Conservation (phyloP, 2,797 vertebrate species). For the Sus cebifrons region DNA sequence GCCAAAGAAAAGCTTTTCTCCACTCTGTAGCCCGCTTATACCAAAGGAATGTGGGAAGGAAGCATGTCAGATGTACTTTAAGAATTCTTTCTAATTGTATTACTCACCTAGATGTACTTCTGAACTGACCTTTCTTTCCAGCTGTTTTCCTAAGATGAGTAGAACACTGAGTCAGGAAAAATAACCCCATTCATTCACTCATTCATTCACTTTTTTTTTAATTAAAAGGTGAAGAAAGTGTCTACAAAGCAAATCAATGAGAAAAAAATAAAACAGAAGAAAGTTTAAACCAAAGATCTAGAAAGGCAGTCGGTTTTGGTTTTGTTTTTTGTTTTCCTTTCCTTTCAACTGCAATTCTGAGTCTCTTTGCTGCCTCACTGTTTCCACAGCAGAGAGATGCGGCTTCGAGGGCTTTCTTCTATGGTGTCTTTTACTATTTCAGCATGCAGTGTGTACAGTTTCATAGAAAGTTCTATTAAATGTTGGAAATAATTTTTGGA, state of each 20-base stretch:
- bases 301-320: not conserved
- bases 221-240: constrained; percentile 25
- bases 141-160: constrained; percentile 51
- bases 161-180: not conserved
- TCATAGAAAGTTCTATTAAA: not conserved
- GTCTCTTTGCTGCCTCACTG: constrained; percentile 2
- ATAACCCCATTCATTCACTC: not conserved
- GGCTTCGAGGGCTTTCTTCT: not conserved
- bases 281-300: not conserved
- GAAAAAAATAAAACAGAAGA: not conserved
- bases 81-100: constrained; percentile 61
- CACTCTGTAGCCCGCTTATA: constrained; percentile 54
- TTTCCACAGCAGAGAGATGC: not conserved
- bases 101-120: constrained; percentile 74
- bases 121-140: constrained; percentile 73
- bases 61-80: constrained; percentile 72
- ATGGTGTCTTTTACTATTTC: not conserved
- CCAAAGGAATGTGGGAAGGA: constrained; percentile 68
- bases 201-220: not conserved
- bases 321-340: not conserved
- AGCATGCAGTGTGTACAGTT: not conserved
- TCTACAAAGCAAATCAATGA: constrained; percentile 20
- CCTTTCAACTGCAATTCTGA: not conserved
- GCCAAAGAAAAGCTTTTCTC: constrained; percentile 55
- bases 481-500: not conserved